These are phyloP conservation scores for Steatornis caripensis DNA, from an alignment of 2,113 vertebrate species.

Conservation along the genomic window DNA sequence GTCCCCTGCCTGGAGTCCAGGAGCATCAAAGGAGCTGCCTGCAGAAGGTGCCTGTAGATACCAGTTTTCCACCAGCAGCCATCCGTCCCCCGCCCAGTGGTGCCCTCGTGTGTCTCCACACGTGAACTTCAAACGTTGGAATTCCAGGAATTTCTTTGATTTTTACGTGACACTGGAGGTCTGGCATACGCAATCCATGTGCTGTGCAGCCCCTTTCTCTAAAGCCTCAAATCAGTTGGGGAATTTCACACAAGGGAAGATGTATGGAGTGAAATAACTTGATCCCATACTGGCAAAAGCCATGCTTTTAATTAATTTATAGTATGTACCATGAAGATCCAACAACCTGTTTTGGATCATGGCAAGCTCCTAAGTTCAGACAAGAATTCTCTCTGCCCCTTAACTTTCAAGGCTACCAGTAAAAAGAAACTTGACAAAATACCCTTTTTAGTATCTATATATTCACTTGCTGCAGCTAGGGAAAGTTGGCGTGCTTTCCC, in stretches of 20 bases:
- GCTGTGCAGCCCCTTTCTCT: not conserved
- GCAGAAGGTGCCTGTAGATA: not conserved
- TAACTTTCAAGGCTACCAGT: not conserved
- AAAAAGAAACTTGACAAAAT: not conserved
- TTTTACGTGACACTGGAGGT: not conserved
- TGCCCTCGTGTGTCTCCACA: conserved; percentile 40
- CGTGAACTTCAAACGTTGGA: not conserved
- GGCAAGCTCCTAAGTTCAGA: not conserved
- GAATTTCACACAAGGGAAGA: not conserved
- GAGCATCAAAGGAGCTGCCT: fast-evolving
- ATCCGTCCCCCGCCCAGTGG: not conserved
- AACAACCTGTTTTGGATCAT: not conserved
- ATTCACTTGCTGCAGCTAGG: not conserved
- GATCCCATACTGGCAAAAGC: not conserved
- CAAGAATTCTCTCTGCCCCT: not conserved
- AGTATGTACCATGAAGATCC: not conserved
- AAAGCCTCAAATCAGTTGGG: not conserved
- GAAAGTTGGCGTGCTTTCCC: not conserved
- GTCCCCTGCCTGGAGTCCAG: not conserved
- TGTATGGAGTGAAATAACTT: not conserved
- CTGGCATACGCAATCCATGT: fast-evolving
- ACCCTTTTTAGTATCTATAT: not conserved
- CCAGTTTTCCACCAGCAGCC: not conserved
- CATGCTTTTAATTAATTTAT: not conserved
- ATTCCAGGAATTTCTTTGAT: not conserved